Evolutionary conservation across 2,113 vertebrate genomes (phyloP).

Genomic region (Pluvianellus socialis): DNA sequence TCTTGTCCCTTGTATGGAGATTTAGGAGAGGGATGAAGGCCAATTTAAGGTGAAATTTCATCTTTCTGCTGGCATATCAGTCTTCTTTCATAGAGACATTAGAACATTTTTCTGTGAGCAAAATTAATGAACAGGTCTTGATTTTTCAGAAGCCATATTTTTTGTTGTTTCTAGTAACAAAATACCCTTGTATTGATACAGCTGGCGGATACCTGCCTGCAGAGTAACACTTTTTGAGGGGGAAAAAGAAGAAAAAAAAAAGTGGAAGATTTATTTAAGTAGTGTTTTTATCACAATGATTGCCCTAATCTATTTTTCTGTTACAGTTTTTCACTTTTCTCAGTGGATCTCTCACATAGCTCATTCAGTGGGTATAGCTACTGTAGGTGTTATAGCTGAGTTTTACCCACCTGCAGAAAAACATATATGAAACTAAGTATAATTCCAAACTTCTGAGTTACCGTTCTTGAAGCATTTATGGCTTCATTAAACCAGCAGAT

Average conservation of each 20-base stretch:
- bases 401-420: neutral
- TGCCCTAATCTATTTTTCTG: neutral
- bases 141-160: neutral
- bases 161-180: neutral
- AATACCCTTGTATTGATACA: neutral
- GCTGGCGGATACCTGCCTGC: neutral
- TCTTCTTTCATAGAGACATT: neutral
- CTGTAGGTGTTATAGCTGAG: neutral
- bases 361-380: neutral
- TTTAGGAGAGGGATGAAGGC: neutral
- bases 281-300: neutral
- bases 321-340: neutral
- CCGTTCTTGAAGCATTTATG: neutral
- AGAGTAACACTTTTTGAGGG: neutral
- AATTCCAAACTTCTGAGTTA: neutral
- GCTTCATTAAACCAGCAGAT: neutral
- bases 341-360: neutral
- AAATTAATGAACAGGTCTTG: neutral
- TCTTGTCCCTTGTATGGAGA: neutral
- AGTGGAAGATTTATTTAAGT: neutral
- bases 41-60: neutral
- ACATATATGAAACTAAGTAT: neutral
- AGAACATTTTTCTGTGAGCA: neutral
- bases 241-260: rapidly evolving
- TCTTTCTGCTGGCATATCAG: neutral